A percentile compares a stretch with the other conserved stretches of the same genome.
Conservation (phyloP, 2,113 vertebrate genomes). For the Lagopus muta region DNA sequence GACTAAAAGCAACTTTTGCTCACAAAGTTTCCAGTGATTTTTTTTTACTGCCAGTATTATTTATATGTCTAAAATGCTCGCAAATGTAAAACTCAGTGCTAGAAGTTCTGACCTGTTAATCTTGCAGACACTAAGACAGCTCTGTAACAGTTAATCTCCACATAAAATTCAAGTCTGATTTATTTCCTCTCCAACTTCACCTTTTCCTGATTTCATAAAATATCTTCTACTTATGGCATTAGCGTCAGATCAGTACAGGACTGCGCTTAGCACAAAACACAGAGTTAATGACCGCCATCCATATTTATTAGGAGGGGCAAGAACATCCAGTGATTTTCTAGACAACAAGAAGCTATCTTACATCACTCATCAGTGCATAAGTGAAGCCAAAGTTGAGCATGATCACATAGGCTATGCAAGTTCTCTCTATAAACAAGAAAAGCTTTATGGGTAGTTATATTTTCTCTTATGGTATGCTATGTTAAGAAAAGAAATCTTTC, state of each 20-base stretch:
- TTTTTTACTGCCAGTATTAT: background rate
- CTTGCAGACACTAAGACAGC: background rate
- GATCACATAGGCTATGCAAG: background rate
- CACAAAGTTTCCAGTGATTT: background rate
- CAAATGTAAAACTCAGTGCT: background rate
- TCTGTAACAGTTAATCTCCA: background rate
- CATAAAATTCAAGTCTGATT: background rate
- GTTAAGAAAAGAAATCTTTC: background rate
- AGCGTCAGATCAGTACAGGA: background rate
- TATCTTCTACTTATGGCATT: background rate
- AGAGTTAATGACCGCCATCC: too few species aligned
- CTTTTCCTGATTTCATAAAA: conserved; percentile 11
- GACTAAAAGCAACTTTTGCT: background rate
- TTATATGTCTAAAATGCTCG: background rate
- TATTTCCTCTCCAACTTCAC: background rate
- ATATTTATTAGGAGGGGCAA: background rate
- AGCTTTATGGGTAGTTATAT: background rate
- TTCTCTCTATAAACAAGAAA: background rate
- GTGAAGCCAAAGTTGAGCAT: background rate
- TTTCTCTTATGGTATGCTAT: background rate
- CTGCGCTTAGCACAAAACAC: background rate
- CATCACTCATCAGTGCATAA: background rate
- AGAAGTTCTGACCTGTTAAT: background rate
- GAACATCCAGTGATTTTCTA: background rate
- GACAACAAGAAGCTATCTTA: background rate